Evolutionary conservation across 2,113 vertebrate genomes (phyloP), one percentile per base, ranked within the genome.

Genomic region (Salvelinus fontinalis): DNA sequence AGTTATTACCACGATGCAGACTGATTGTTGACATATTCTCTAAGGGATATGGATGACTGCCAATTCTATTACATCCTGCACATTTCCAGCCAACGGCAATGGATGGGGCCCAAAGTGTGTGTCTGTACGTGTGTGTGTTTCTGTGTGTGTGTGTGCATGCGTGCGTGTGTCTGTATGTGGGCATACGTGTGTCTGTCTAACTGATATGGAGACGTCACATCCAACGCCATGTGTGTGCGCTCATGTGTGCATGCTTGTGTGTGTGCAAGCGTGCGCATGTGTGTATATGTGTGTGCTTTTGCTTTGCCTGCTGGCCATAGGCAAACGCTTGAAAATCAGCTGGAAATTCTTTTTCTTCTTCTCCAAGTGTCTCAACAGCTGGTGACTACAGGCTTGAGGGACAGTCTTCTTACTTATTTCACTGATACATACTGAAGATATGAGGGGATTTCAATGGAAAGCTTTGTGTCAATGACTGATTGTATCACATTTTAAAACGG

Each of bases 21-120:
- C 13, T 13, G 54, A 82, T 31, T 60, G 44, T 71, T 72, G 68
- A 67, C 74, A 67, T 76, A 73, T 31, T 81, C 70, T 70, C 62
- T 14, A 70, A 48, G 77, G 62, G 75, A 62, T 14, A 27, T 67
- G 48, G 72, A 66, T 62, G 71, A 60, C 64, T 13, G 27, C 71
- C 16, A 22, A 26, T 75, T 71, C 34, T 51, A 60, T 29, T 59
- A 51, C n/a, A 51, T 29, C 22, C 73, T 67, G 71, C 44, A 67
- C 57, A 54, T 39, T 66, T 77, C 49, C 76, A 81, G 34, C 70
- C 20, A 3, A 54, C 22, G 69, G 67, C 44, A 29, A 26, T 4
- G 3, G 49, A 81, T 8, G 6, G 9, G 9, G 65, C 24, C 66
- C 62, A 27, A 5, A 18, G 49, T 20, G 70, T 54, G 70, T 44